Conservation (phyloP, 2,888 invertebrate genomes). For the Apamea epomidion region DNA sequence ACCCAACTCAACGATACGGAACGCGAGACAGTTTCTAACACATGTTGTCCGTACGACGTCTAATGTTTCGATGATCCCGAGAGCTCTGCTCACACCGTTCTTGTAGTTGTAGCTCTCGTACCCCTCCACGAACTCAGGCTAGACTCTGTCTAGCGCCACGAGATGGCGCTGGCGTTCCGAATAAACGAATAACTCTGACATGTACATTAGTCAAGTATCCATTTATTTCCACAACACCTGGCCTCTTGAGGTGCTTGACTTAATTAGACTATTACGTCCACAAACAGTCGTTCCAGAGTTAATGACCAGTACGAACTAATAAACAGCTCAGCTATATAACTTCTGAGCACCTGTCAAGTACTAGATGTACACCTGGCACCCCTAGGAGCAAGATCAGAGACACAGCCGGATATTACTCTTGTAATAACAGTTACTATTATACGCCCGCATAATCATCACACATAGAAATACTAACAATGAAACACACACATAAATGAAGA, state of each 20-base stretch:
- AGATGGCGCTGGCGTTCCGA: too few relatives aligned
- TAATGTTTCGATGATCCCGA: too few relatives aligned
- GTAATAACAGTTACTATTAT: background rate
- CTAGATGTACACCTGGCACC: conserved; percentile 10
- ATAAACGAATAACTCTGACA: too few relatives aligned
- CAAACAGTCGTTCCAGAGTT: conserved; percentile 14
- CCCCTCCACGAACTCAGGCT: too few relatives aligned
- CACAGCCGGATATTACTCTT: conserved; percentile 10
- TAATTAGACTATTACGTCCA: conserved; percentile 2
- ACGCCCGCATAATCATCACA: background rate
- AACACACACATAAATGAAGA: background rate
- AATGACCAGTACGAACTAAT: conserved; percentile 34
- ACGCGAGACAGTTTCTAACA: too few relatives aligned
- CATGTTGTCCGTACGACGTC: too few relatives aligned
- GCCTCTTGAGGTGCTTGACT: background rate
- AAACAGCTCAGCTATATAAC: conserved; percentile 34
- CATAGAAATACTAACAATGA: conserved; percentile 1
- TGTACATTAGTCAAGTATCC: background rate
- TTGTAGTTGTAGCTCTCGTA: too few relatives aligned
- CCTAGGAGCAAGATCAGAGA: background rate
- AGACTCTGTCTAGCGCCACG: too few relatives aligned
- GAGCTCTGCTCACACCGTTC: too few relatives aligned
- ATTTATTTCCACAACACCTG: background rate
- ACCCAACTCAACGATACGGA: too few relatives aligned
- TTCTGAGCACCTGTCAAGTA: conserved; percentile 38